Percentiles rank a stretch among this genome's conserved stretches.
These are phyloP conservation scores for Semaprochilodus insignis DNA, from an alignment of 2,797 vertebrate genomes.

Conservation along the genomic window DNA sequence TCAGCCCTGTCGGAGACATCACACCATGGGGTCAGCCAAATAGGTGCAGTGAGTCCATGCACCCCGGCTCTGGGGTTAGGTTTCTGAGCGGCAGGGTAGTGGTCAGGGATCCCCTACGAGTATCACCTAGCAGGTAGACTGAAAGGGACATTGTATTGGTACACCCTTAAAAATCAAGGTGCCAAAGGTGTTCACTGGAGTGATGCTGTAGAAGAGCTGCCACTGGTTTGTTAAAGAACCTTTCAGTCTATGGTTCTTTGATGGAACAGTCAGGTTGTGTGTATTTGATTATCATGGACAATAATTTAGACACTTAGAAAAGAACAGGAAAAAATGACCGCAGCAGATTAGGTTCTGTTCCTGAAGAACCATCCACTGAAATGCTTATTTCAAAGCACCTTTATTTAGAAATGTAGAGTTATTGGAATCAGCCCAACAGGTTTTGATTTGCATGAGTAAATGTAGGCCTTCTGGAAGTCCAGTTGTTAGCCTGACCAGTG, in stretches of 20 bases:
- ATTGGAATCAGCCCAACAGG: not conserved
- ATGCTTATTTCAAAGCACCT: no score
- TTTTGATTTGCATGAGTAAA: no score
- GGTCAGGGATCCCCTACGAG: constrained; percentile 37
- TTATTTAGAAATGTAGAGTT: no score
- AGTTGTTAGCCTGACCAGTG: no score
- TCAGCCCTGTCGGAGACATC: constrained; percentile 48
- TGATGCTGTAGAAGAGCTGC: not conserved
- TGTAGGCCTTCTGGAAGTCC: no score
- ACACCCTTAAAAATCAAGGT: not conserved
- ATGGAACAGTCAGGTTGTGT: not conserved
- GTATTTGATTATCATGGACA: not conserved
- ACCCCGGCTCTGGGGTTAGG: constrained; percentile 34
- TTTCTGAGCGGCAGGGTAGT: constrained; percentile 42
- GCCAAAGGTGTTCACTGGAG: not conserved
- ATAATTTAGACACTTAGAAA: not conserved
- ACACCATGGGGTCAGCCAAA: constrained; percentile 49
- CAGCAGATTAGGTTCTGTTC: not conserved
- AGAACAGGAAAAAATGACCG: not conserved
- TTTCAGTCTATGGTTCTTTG: not conserved
- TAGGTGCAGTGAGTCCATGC: constrained; percentile 44
- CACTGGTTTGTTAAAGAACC: not conserved
- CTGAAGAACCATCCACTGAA: not conserved
- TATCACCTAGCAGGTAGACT: constrained; percentile 34
- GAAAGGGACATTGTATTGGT: constrained; percentile 48